These are phyloP conservation scores for Brachionus plicatilis DNA, from an alignment of 1,140 invertebrate genomes.

Conservation along the genomic window DNA sequence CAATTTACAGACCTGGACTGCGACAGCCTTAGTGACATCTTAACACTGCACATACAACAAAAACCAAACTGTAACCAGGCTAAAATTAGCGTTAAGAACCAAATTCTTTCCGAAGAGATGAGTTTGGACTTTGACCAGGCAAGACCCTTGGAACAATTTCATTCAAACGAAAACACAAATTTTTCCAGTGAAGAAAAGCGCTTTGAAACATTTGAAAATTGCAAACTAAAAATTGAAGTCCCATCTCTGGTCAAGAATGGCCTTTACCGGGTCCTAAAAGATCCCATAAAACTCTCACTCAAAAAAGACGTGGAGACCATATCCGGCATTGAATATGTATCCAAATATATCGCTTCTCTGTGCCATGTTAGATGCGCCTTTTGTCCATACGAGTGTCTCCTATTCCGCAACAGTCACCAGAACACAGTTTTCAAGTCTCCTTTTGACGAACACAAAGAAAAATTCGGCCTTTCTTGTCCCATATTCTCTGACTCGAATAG, in stretches of 20 bases:
- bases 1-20: background rate
- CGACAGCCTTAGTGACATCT: background rate
- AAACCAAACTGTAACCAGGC: background rate
- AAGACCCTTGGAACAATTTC: background rate
- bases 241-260: background rate
- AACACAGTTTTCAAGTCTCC: conserved; percentile 34
- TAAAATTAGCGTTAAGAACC: background rate
- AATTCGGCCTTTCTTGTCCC: background rate
- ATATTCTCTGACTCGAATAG: background rate
- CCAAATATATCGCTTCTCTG: background rate
- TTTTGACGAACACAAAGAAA: conserved; percentile 25
- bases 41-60: background rate
- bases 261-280: background rate
- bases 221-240: background rate
- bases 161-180: background rate
- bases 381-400: conserved; percentile 26
- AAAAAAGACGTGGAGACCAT: background rate
- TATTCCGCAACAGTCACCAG: conserved; percentile 4
- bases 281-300: background rate
- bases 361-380: conserved; percentile 8
- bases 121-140: background rate
- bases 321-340: background rate
- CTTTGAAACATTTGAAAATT: conserved; percentile 1
- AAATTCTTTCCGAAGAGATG: background rate
- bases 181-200: background rate